Conservation (phyloP, 2,113 vertebrate species). For the Sminthopsis crassicaudata region DNA sequence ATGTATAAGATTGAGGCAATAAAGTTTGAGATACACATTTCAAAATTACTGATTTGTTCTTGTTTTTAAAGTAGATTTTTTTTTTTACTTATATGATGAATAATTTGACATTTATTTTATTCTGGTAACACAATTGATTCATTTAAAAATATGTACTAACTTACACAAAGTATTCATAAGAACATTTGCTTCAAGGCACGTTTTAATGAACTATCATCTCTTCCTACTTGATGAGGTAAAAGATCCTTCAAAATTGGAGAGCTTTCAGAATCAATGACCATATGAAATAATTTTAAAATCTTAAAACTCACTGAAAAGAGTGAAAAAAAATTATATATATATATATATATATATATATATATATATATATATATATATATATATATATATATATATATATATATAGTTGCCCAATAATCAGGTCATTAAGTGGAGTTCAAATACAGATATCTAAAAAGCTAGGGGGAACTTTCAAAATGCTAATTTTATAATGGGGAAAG, state of each 20-base stretch:
- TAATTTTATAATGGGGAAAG: neutral
- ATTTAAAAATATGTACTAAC: too few species aligned
- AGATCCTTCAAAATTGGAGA: neutral
- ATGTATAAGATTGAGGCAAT: too few species aligned
- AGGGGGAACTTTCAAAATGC: neutral
- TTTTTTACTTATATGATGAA: too few species aligned
- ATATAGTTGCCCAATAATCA: neutral
- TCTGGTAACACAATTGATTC: too few species aligned
- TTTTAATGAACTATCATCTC: neutral
- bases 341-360: neutral
- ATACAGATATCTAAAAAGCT: neutral
- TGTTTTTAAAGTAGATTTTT: too few species aligned
- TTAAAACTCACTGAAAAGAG: slow-evolving; percentile 22
- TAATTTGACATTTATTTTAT: too few species aligned
- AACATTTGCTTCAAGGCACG: slow-evolving; percentile 2
- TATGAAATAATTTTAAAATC: slow-evolving; percentile 5
- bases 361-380: neutral
- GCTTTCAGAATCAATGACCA: neutral
- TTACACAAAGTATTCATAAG: neutral
- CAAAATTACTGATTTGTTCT: too few species aligned
- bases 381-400: neutral
- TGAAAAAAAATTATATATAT: neutral
- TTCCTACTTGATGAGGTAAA: neutral
- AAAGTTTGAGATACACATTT: too few species aligned
- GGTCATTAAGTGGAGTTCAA: slow-evolving; percentile 7